These are phyloP conservation scores for Leontocebus nigricollis DNA, from an alignment of 2,797 vertebrate species.

Conservation along the genomic window DNA sequence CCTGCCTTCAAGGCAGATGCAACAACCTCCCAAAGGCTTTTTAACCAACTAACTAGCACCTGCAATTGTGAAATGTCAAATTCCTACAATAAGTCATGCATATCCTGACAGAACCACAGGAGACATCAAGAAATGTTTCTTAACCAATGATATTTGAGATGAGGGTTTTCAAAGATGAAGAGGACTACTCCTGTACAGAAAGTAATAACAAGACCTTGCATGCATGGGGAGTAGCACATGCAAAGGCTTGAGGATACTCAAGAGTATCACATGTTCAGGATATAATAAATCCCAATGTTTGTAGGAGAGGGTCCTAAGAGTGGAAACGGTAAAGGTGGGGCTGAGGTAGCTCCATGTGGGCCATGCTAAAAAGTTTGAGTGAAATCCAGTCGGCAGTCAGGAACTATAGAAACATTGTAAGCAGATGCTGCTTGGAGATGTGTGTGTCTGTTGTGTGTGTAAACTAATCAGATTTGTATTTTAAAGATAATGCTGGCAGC, in stretches of 20 bases:
- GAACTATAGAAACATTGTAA: not conserved
- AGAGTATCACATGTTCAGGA: not conserved
- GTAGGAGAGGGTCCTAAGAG: not conserved
- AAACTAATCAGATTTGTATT: not conserved
- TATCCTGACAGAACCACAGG: too few relatives aligned
- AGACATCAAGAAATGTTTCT: not conserved
- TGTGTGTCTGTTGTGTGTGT: not conserved
- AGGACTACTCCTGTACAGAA: not conserved
- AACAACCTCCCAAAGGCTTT: not conserved
- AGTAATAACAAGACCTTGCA: not conserved
- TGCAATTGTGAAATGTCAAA: not conserved
- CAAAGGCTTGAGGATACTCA: not conserved
- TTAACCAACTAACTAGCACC: not conserved
- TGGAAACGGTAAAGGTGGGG: not conserved
- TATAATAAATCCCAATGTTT: not conserved
- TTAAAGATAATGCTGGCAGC: constrained; percentile 28
- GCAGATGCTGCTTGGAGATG: not conserved
- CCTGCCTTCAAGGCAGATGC: not conserved
- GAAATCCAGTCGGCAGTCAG: not conserved
- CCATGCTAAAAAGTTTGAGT: not conserved
- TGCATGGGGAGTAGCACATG: not conserved
- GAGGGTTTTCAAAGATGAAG: not conserved
- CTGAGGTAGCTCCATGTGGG: not conserved
- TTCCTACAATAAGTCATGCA: not conserved
- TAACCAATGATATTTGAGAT: not conserved